Evolutionary conservation across 23 tunicate genomes (phyloP).

Genomic region (Diplosoma virens): DNA sequence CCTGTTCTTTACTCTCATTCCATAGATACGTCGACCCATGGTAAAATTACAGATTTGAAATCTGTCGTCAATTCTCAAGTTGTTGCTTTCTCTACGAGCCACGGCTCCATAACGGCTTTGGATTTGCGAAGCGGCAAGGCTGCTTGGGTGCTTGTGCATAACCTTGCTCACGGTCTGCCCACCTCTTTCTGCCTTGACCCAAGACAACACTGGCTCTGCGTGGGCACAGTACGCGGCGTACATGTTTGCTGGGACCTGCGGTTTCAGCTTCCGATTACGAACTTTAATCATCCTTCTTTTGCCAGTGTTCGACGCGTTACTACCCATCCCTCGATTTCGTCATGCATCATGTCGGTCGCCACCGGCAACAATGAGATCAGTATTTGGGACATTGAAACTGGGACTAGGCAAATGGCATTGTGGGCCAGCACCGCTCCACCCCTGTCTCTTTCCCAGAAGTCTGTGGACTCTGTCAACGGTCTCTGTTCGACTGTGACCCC

Average conservation of each 20-base stretch:
- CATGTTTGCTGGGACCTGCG: slow-evolving; percentile 92
- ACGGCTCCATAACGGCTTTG: slow-evolving; percentile 61
- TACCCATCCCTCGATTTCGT: slow-evolving; percentile 40
- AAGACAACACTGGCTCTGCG: slow-evolving; percentile 85
- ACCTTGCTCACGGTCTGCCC: slow-evolving; percentile 59
- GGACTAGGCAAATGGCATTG: slow-evolving; percentile 59
- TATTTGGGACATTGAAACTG: slow-evolving; percentile 82
- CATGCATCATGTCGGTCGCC: slow-evolving; percentile 74
- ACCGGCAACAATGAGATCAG: slow-evolving; percentile 86
- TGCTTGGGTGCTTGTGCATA: slow-evolving; percentile 66
- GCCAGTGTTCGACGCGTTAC: slow-evolving; percentile 54
- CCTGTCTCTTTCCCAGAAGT: slow-evolving; percentile 49
- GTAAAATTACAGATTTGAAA: slow-evolving; percentile 57
- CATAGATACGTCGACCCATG: slow-evolving; percentile 27
- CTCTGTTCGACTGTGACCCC: slow-evolving; percentile 27
- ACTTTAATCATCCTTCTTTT: slow-evolving; percentile 55
- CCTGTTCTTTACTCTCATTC: slow-evolving; percentile 24
- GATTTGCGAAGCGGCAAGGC: slow-evolving; percentile 46
- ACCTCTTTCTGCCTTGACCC: slow-evolving; percentile 78
- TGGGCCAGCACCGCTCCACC: slow-evolving; percentile 90
- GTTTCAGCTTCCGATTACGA: slow-evolving; percentile 78
- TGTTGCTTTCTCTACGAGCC: slow-evolving; percentile 49
- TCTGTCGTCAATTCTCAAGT: slow-evolving; percentile 47
- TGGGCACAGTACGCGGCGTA: slow-evolving; percentile 64
- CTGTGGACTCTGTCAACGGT: slow-evolving; percentile 81